Evolutionary conservation across 1,140 invertebrate species (phyloP), one percentile per base, ranked within the genome.

Genomic region (Cydia strobilella): DNA sequence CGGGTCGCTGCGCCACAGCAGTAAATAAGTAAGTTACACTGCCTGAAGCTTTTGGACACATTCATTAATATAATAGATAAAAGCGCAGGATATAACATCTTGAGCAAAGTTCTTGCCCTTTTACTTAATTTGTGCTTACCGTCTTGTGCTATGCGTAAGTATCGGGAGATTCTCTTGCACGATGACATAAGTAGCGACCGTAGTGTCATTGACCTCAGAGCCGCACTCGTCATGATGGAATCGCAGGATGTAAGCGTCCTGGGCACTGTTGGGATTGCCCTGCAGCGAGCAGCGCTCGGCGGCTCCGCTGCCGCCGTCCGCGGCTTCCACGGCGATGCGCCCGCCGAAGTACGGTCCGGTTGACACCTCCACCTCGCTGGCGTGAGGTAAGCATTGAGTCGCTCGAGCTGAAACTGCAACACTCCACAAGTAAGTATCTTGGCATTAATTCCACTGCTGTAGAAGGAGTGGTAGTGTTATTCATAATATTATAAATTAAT

Each of bases 141-240:
- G 94, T 75, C 96, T 90, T 0, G 96, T 96, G 83, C 96, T 97
- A 82, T 97, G 96, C 0, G 96, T 97, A 10, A 97, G 94, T 77
- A 97, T 97, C 0, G 96, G 96, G 42, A 96, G 87, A 86, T 96
- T 97, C 85, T 97, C 96, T 83, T 97, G 96, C 5, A 97, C 96
- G 5, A 97, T 94, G 20, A 97, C 96, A 82, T 96, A 97, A 0
- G 96, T 97, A 62, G 95, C 95, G 75, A 96, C 96, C 2, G 95
- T 96, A 74, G 95, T 96, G 6, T 94, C 94, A 72, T 96, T 96
- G 2, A 96, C 95, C 77, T 95, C 93, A 59, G 96, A 96, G n/a
- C 96, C 96, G 79, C 96, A 97, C 75, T 95, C 93, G 18, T 95
- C 93, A 81, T 97, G 96, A 82, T 95, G 94, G 69, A 97, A 97